Conservation (phyloP, 2,113 vertebrate species). For the Panthera uncia region DNA sequence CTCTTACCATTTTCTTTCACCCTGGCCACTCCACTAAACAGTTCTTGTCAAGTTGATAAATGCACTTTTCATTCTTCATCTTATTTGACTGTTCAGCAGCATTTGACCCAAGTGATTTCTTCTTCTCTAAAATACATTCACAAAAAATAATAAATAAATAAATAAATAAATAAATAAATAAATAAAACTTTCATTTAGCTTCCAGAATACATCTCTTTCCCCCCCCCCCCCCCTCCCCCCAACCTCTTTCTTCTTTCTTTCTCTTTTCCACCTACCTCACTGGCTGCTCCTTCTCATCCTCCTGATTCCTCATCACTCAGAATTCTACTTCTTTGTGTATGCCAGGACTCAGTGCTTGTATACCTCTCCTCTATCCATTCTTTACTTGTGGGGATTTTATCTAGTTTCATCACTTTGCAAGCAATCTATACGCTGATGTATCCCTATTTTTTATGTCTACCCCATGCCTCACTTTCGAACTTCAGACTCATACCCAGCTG, state of each 20-base stretch:
- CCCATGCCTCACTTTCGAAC: neutral
- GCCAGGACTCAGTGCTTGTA: neutral
- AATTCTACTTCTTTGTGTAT: neutral
- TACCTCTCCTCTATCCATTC: neutral
- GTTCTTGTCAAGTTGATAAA: neutral
- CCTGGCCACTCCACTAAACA: neutral
- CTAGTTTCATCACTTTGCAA: slow-evolving; percentile 22
- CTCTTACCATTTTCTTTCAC: neutral
- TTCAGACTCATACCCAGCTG: neutral
- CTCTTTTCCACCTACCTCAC: neutral
- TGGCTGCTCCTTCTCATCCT: neutral
- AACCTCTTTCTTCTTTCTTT: neutral
- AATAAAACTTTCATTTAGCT: neutral
- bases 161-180: no score
- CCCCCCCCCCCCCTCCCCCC: no score
- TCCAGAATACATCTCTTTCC: neutral
- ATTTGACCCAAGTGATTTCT: neutral
- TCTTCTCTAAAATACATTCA: neutral
- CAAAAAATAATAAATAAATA: no score
- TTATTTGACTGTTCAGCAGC: neutral
- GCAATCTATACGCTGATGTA: neutral
- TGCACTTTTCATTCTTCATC: neutral
- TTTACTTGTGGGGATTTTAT: neutral
- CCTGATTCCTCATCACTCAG: neutral
- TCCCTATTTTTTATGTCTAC: neutral